Conservation (phyloP, 2,888 invertebrate genomes). For the Cosmia trapezina region DNA sequence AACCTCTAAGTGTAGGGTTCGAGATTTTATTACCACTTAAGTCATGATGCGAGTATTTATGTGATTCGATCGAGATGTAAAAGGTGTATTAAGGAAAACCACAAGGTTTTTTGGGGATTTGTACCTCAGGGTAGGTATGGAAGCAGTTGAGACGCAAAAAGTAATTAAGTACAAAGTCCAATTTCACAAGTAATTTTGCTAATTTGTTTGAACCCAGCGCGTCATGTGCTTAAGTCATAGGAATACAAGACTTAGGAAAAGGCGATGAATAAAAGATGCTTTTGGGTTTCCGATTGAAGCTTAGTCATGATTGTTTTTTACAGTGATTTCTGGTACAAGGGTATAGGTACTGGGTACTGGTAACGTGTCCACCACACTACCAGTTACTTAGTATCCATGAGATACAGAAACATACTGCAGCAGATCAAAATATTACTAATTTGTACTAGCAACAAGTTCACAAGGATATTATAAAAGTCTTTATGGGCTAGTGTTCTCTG, state of each 20-base stretch:
- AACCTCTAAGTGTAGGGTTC: conserved; percentile 27
- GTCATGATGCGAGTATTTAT: conserved; percentile 47
- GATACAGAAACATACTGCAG: neutral
- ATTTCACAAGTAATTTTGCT: conserved; percentile 4
- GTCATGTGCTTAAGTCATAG: neutral
- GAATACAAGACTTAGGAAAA: conserved; percentile 15
- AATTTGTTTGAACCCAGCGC: neutral
- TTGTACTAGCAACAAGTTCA: neutral
- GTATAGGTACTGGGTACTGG: neutral
- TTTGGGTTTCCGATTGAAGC: neutral
- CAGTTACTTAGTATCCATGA: neutral
- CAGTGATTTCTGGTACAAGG: neutral
- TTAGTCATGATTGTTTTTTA: neutral
- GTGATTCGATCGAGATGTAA: conserved; percentile 32
- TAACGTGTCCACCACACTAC: neutral
- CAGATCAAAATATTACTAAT: neutral
- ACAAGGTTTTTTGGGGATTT: conserved; percentile 25
- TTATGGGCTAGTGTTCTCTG: no score
- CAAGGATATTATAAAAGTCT: no score
- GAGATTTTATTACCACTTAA: conserved; percentile 53
- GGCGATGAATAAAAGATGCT: neutral
- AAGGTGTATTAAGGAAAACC: conserved; percentile 57
- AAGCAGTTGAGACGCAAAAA: conserved; percentile 13
- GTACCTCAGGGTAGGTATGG: neutral
- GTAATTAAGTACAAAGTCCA: conserved; percentile 5